Percentiles rank a stretch among this genome's conserved stretches.
phyloP scores from a whole-genome alignment of 2,888 invertebrate species.

The Cryptosula pallasiana region DNA sequence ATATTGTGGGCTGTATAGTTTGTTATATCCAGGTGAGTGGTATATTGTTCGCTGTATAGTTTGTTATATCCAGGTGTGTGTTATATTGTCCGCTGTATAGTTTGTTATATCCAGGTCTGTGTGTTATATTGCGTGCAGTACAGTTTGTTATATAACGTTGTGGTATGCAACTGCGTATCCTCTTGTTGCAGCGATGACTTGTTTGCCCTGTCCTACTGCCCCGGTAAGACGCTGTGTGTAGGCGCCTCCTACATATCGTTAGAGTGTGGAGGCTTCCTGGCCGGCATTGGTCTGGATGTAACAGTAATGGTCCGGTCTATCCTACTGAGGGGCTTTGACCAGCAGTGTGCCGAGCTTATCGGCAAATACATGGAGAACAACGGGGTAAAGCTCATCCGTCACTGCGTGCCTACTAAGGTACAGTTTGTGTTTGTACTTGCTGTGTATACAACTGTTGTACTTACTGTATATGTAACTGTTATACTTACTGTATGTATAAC shows the following conservation, averaged over 20 bases:
- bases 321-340: slow-evolving; percentile 61
- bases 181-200: slow-evolving; percentile 57
- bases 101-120: too few species aligned
- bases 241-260: slow-evolving; percentile 62
- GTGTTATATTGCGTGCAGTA: too few species aligned
- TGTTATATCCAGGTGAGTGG: too few species aligned
- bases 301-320: slow-evolving; percentile 59
- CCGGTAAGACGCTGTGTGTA: slow-evolving; percentile 59
- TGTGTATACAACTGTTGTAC: too few species aligned
- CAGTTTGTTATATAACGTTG: too few species aligned
- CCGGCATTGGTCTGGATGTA: slow-evolving; percentile 43
- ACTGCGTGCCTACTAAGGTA: slow-evolving; percentile 51
- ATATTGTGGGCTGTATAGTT: too few species aligned
- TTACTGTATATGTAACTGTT: too few species aligned
- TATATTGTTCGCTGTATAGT: too few species aligned
- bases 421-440: too few species aligned
- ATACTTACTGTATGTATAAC: too few species aligned
- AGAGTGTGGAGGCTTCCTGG: slow-evolving; percentile 60
- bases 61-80: too few species aligned
- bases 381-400: slow-evolving; percentile 56
- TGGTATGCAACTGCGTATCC: background rate
- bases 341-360: slow-evolving; percentile 59
- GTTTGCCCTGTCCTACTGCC: slow-evolving; percentile 56
- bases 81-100: too few species aligned
- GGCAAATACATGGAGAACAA: slow-evolving; percentile 56